phyloP scores from a whole-genome alignment of 1,140 invertebrate species.

The Drosophila subobscura region DNA sequence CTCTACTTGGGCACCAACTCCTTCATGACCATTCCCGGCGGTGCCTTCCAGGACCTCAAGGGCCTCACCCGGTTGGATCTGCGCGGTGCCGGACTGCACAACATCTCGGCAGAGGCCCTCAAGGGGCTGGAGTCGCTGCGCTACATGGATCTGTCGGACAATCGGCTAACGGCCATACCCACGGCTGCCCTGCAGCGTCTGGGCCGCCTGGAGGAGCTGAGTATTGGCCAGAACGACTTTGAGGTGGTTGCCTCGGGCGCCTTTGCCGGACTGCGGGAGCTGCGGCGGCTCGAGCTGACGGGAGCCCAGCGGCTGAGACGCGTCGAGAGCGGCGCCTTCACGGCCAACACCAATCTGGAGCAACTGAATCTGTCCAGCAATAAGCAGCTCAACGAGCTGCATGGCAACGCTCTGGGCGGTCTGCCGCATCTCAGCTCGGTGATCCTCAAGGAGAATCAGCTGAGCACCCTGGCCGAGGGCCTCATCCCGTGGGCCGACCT shows the following conservation, averaged over 20 bases:
- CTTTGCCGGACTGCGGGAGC: constrained; percentile 90
- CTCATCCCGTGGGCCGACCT: constrained; percentile 91
- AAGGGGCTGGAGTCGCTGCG: constrained; percentile 89
- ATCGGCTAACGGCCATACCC: constrained; percentile 89
- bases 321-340: constrained; percentile 90
- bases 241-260: constrained; percentile 87
- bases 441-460: constrained; percentile 90
- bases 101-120: constrained; percentile 90
- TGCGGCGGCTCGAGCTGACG: constrained; percentile 90
- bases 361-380: constrained; percentile 90
- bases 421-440: constrained; percentile 90
- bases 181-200: constrained; percentile 89
- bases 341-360: constrained; percentile 92
- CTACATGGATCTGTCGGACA: constrained; percentile 90
- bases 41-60: constrained; percentile 90
- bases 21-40: constrained; percentile 89
- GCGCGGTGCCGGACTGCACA: constrained; percentile 90
- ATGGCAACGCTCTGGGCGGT: constrained; percentile 90
- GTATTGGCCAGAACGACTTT: constrained; percentile 93
- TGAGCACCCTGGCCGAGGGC: constrained; percentile 89
- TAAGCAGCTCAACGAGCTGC: constrained; percentile 88
- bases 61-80: constrained; percentile 91
- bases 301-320: constrained; percentile 89
- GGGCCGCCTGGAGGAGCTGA: constrained; percentile 90
- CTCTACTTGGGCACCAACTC: constrained; percentile 93